A percentile compares a stretch with the other conserved stretches of the same genome.
These are phyloP conservation scores for Pipra filicauda DNA, from an alignment of 2,113 vertebrate species.

Conservation along the genomic window DNA sequence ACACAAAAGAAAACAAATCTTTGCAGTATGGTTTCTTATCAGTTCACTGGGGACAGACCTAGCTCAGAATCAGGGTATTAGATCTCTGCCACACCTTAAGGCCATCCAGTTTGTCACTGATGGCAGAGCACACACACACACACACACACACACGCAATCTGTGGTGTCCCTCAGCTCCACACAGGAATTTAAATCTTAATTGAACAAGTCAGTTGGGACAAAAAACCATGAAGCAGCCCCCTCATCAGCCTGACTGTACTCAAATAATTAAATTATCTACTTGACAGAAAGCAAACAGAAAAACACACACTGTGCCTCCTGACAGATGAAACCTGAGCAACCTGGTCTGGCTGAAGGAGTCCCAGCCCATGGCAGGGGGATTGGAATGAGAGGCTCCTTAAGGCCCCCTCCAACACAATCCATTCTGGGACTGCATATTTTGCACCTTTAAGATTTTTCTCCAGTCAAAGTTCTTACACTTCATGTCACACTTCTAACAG, in stretches of 20 bases:
- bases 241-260: slow-evolving; percentile 17
- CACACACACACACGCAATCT: not conserved
- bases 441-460: not conserved
- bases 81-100: not conserved
- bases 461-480: not conserved
- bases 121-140: slow-evolving; percentile 3
- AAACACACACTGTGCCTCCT: accelerated
- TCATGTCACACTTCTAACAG: not conserved
- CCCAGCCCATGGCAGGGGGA: not conserved
- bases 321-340: not conserved
- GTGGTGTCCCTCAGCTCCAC: not conserved
- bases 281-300: not conserved
- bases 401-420: not conserved
- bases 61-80: not conserved
- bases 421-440: not conserved
- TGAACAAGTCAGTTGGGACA: not conserved
- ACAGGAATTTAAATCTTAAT: not conserved
- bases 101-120: slow-evolving; percentile 5
- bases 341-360: not conserved
- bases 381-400: not conserved
- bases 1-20: not conserved
- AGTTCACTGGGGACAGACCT: not conserved
- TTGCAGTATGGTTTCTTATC: not conserved
- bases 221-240: not conserved
- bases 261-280: slow-evolving; percentile 19